These are phyloP conservation scores for Hemiprocne comata DNA, from an alignment of 2,113 vertebrate species.

Conservation along the genomic window DNA sequence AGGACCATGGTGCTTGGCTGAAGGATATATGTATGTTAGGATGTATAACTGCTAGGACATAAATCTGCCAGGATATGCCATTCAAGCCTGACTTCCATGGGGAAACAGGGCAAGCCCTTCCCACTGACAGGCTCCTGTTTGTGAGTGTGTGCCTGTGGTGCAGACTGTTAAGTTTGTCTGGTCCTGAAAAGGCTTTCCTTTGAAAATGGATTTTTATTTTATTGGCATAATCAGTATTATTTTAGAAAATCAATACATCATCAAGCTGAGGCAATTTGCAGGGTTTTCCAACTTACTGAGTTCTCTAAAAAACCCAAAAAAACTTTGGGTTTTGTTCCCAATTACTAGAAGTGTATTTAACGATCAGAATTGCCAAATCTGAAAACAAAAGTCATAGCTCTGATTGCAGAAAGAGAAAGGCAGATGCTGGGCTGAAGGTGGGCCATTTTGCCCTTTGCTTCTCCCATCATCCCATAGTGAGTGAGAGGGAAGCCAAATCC, in stretches of 20 bases:
- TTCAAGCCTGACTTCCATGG: neutral
- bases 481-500: accelerated
- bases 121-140: accelerated
- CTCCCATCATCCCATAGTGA: accelerated
- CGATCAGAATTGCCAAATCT: neutral
- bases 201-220: slow-evolving; percentile 37
- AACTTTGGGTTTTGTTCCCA: neutral
- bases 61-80: neutral
- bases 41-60: neutral
- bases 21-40: accelerated
- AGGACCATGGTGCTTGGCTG: accelerated
- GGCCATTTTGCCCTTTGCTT: neutral
- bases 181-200: neutral
- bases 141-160: accelerated
- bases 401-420: neutral
- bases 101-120: accelerated
- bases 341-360: neutral
- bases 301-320: neutral
- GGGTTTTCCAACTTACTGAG: neutral
- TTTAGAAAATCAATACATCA: slow-evolving; percentile 40
- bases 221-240: slow-evolving; percentile 49
- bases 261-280: neutral
- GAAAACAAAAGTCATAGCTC: neutral
- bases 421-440: neutral
- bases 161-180: neutral